Conservation (phyloP, 2,113 vertebrate species). For the Mastomys coucha region DNA sequence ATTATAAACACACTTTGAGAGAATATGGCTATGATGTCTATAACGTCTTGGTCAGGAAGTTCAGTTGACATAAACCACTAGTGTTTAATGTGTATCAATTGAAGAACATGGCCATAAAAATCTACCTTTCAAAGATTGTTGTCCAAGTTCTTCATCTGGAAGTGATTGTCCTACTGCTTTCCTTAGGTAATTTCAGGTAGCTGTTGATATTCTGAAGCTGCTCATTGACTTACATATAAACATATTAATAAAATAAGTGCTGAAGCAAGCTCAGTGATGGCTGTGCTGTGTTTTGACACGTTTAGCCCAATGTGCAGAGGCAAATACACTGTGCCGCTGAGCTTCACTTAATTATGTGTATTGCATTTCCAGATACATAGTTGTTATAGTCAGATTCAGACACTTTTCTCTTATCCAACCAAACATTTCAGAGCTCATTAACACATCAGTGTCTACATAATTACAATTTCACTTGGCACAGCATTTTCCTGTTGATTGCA, state of each 20-base stretch:
- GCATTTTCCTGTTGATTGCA: constrained; percentile 86
- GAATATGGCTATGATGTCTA: neutral
- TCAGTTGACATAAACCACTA: neutral
- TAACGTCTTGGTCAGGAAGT: neutral
- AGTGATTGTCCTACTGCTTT: neutral
- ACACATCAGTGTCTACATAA: constrained; percentile 82
- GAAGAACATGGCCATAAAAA: neutral
- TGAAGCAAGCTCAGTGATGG: neutral
- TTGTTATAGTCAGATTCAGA: constrained; percentile 67
- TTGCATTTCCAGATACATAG: constrained; percentile 45
- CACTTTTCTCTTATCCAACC: constrained; percentile 69
- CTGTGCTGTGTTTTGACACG: neutral
- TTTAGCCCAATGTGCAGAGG: neutral
- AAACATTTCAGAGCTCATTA: constrained; percentile 86
- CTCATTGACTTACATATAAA: neutral
- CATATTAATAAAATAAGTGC: constrained; percentile 12
- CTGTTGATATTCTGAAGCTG: neutral
- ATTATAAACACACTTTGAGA: neutral
- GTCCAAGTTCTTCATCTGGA: neutral
- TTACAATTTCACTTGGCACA: constrained; percentile 85
- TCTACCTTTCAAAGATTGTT: neutral
- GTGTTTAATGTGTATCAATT: neutral
- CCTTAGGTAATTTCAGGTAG: neutral
- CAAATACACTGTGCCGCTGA: neutral
- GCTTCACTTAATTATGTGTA: constrained; percentile 29